Base-by-base conservation (phyloP, 30 jellyfish, hydroid and myxozoan species). In the Pseudorhiza aurosa region DNA sequence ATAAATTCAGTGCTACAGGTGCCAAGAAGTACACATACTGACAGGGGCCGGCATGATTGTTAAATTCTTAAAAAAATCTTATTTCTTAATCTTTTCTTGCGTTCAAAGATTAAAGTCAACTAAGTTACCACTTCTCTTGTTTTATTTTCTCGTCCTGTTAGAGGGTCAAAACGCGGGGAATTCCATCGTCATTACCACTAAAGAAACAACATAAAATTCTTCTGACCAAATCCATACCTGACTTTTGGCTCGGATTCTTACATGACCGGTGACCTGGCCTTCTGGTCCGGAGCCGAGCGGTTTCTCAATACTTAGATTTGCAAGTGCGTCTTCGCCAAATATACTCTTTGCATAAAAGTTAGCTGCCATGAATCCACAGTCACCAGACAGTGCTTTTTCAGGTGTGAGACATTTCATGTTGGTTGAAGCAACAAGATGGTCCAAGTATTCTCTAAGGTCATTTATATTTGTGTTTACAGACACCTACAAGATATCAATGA, bases 361-460 rank as follows among this genome's bases (percentile, higher is more conserved):
- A 4, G 97, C 98, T 37, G 97, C 98, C 89, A 93, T 75, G 74
- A 85, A 93, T 22, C 97, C 97, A 40, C 98, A 93, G 12, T 86
- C 96, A n/a, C 97, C 98, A 19, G 96, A 83, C 21, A 91, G 63
- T 10, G 98, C 98, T 91, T 91, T 91, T 77, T 91, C 98, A 21
- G 98, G 98, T 0, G 98, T 91, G 19, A 91, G 88, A 33, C 96
- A 91, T 40, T 91, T 91, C 98, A 91, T 91, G 51, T 91, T 91
- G 1, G 98, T 91, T 14, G 97, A 76, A 29, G 91, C 81, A 36
- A 91, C 90, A 17, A 91, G 43, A 44, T 91, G 98, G 43, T 91
- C 93, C 28, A 91, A 72, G 68, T 91, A 91, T 57, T 91, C 98
- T 9, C 98, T 78, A 12, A 91, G 63, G 53, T 77, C 98, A 1